Conservation (phyloP, 1,140 invertebrate genomes). For the Drosophila auraria region DNA sequence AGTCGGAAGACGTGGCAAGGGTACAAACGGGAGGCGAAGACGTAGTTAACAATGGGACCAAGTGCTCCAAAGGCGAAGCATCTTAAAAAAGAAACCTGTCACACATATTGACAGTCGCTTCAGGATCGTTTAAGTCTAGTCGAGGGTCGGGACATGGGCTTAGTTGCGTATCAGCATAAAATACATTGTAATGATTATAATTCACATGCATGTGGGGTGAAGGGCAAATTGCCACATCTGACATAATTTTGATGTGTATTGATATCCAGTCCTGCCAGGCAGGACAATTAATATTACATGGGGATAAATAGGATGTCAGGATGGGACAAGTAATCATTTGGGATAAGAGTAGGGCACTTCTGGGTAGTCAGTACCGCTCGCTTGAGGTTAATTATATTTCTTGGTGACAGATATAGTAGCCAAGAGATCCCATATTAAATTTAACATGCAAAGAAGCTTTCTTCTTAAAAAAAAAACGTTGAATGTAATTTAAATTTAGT, state of each 20-base stretch:
- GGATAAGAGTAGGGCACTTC: not conserved
- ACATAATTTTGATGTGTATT: constrained; percentile 46
- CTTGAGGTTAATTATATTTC: too few relatives aligned
- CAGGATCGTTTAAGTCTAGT: constrained; percentile 57
- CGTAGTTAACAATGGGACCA: constrained; percentile 67
- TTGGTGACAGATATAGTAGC: not conserved
- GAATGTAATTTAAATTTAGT: not conserved
- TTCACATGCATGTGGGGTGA: constrained; percentile 12
- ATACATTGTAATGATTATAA: constrained; percentile 38
- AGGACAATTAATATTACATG: constrained; percentile 27
- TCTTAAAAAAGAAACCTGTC: constrained; percentile 59
- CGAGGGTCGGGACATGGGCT: constrained; percentile 27
- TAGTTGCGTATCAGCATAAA: constrained; percentile 34
- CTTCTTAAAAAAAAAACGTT: not conserved
- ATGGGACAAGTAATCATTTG: constrained; percentile 2
- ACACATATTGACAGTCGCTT: constrained; percentile 61
- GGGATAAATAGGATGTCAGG: constrained; percentile 5
- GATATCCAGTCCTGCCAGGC: constrained; percentile 20
- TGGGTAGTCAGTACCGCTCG: not conserved
- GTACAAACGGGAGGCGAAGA: constrained; percentile 37
- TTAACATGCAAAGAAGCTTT: not conserved
- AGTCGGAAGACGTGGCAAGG: constrained; percentile 24
- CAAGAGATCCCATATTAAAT: too few relatives aligned
- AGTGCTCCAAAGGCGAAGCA: constrained; percentile 50
- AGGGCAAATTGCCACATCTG: constrained; percentile 40